Base-by-base conservation (phyloP, 2,888 invertebrate genomes). In the Sarcophaga rosellei region DNA sequence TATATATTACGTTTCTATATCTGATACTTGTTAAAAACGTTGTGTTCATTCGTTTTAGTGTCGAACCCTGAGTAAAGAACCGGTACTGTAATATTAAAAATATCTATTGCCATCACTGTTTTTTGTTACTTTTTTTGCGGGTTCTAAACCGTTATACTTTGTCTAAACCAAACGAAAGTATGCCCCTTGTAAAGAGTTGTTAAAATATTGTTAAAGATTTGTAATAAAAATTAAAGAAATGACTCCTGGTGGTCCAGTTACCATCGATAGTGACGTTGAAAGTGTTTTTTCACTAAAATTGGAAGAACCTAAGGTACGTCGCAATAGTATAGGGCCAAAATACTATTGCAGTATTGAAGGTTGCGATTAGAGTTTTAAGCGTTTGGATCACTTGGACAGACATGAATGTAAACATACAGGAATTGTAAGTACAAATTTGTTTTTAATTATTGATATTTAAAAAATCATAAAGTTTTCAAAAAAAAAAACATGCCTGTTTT, bases 321-420 rank as follows among this genome's bases (percentile, higher is more conserved):
- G 89, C 6, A 86, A 89, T 45, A 91, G 90, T 63, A 80, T 85
- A 4, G 89, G 88, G 12, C 90, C 89, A 80, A 94, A 91, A 83
- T 93, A 94, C 88, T 91, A 89, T 45, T 95, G 95, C 88, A 91
- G 91, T 17, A 92, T 93, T 84, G 88, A 89, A 21, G 94, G 94
- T 1, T 95, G 96, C 88, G 90, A 91, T 1, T 92, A 94, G 35
- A 91, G 91, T 44, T 95, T 95, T 87, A 91, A 92, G 83, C 94
- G 95, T 74, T 94, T 94, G 15, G 94, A 94, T 65, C 94, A 94
- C 88, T 91, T 96, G 79, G 93, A 94, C 61, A 94, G 94, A 73
- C 95, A 95, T 90, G 91, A 94, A 83, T 93, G 94, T 85, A 91
- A 93, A 57, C 96, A 95, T 88, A 93, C 93, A 2, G 95, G 95